Conservation (phyloP, 2,888 invertebrate genomes). For the Drosophila setosimentum region DNA sequence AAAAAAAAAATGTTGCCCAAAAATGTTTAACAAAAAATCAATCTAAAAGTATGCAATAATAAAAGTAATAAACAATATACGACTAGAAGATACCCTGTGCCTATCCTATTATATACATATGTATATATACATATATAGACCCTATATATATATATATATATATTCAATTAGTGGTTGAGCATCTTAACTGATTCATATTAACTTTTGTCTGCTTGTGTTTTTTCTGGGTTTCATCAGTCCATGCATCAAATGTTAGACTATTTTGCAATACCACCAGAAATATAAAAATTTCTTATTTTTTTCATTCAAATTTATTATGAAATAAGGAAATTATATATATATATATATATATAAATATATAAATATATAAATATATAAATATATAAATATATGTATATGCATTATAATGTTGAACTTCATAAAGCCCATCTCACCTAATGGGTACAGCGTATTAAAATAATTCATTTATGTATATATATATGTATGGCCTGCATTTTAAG, state of each 20-base stretch:
- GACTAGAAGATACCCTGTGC: neutral
- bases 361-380: too few species aligned
- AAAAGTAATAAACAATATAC: neutral
- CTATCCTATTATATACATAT: neutral
- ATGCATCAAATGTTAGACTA: too few species aligned
- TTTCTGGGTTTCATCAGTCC: too few species aligned
- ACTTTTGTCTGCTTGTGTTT: too few species aligned
- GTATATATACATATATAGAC: too few species aligned
- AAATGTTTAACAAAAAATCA: slow-evolving; percentile 61
- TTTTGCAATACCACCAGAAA: too few species aligned
- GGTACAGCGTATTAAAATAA: neutral
- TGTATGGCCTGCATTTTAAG: slow-evolving; percentile 46
- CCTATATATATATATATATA: slow-evolving; percentile 13
- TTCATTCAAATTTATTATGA: too few species aligned
- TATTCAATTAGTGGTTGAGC: too few species aligned
- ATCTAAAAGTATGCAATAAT: slow-evolving; percentile 16
- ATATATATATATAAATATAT: slow-evolving; percentile 6
- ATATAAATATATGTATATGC: neutral
- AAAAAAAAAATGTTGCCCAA: too few species aligned
- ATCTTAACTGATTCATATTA: too few species aligned
- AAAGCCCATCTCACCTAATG: neutral
- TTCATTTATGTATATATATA: neutral
- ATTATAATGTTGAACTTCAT: neutral
- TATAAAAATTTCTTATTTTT: too few species aligned
- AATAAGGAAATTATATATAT: too few species aligned